A percentile compares a stretch with the other conserved stretches of the same genome.
These are phyloP conservation scores for Aythya baeri DNA, from an alignment of 2,113 vertebrate genomes.

Conservation along the genomic window DNA sequence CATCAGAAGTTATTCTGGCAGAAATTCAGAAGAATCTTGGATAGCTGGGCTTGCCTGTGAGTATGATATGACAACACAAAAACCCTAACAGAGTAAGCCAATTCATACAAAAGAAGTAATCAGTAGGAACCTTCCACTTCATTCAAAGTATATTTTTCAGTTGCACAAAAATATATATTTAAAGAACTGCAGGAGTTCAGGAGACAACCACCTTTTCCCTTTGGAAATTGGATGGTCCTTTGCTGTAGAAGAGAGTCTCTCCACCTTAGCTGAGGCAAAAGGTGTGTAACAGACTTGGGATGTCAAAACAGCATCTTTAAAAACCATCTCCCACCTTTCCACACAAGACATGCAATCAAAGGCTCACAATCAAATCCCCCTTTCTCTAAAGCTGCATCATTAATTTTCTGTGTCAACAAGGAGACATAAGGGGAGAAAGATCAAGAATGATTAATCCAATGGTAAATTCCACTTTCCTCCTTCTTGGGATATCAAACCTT, in stretches of 20 bases:
- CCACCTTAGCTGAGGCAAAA: neutral
- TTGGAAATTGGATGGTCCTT: neutral
- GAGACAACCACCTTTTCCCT: neutral
- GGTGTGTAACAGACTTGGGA: neutral
- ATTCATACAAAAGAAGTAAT: neutral
- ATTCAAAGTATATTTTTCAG: neutral
- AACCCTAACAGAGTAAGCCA: neutral
- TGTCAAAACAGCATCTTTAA: neutral
- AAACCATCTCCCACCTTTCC: neutral
- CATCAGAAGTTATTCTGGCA: neutral
- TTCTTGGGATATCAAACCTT: neutral
- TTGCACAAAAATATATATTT: neutral
- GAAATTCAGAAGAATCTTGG: neutral
- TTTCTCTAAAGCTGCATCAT: neutral
- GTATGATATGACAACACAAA: neutral
- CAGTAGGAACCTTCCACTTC: neutral
- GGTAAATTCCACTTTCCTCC: neutral
- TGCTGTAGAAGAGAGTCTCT: neutral
- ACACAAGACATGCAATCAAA: rapidly evolving
- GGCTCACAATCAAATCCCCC: neutral
- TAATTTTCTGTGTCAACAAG: neutral
- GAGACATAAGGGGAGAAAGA: neutral
- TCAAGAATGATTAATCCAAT: neutral
- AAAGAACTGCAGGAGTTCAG: neutral
- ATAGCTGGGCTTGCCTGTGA: neutral